Evolutionary conservation across 2,797 vertebrate genomes (phyloP).

Genomic region (Otus scops): DNA sequence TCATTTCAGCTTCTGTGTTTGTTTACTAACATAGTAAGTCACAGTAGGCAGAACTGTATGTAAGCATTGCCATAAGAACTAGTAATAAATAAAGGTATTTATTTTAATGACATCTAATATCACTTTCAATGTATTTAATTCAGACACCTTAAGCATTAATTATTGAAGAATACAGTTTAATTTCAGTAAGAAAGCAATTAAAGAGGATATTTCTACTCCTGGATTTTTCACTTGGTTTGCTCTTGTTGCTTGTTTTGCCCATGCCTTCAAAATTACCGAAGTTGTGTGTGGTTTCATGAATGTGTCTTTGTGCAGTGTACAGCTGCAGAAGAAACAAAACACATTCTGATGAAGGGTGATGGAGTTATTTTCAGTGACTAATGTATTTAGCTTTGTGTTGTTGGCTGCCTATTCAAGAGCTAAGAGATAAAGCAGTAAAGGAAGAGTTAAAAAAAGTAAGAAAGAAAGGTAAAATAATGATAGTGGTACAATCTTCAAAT

Average conservation of each 20-base stretch:
- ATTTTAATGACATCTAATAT: neutral
- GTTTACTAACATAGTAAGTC: neutral
- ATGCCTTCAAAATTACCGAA: neutral
- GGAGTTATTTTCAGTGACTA: neutral
- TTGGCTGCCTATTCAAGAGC: neutral
- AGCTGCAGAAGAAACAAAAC: constrained; percentile 53
- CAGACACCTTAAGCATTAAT: neutral
- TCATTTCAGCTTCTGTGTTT: neutral
- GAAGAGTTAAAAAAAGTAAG: neutral
- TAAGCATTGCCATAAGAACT: neutral
- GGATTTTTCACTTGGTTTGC: neutral
- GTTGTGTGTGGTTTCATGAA: neutral
- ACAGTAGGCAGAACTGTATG: neutral
- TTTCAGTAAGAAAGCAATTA: neutral
- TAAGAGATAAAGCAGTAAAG: neutral
- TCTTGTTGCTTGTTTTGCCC: neutral
- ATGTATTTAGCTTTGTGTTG: neutral
- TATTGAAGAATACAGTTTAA: neutral
- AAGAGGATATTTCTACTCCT: neutral
- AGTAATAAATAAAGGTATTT: neutral
- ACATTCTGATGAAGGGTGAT: neutral
- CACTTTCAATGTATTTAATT: neutral
- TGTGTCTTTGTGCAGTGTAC: neutral
- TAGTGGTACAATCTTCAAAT: neutral
- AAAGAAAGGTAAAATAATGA: neutral